Evolutionary conservation across 2,888 invertebrate genomes (phyloP).

Genomic region (Quadroppia sp.): DNA sequence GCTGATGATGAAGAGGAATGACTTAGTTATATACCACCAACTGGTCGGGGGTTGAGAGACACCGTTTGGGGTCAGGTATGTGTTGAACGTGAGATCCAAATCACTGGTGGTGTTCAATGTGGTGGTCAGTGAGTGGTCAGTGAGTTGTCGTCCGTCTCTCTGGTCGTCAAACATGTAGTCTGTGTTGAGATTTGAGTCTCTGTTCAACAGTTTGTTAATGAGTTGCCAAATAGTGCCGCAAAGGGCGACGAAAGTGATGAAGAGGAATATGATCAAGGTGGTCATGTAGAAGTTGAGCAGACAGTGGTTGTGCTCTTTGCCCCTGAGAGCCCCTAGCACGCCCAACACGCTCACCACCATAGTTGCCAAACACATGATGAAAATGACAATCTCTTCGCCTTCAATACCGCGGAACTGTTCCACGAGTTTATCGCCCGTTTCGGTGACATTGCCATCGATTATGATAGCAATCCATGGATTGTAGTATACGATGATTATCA

Average conservation of each 20-base stretch:
- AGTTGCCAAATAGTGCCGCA: slow-evolving; percentile 41
- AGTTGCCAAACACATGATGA: slow-evolving; percentile 33
- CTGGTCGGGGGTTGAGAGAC: too few relatives aligned
- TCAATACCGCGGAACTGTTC: slow-evolving; percentile 40
- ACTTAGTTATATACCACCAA: slow-evolving; percentile 40
- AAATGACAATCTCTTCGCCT: slow-evolving; percentile 39
- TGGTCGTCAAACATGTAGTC: slow-evolving; percentile 5
- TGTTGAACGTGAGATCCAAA: not conserved
- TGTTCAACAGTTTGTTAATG: slow-evolving; percentile 32
- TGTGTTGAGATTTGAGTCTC: not conserved
- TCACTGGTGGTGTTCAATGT: not conserved
- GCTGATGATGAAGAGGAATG: slow-evolving; percentile 34
- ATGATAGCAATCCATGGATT: slow-evolving; percentile 39
- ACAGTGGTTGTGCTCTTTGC: slow-evolving; percentile 37
- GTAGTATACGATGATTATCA: slow-evolving; percentile 39
- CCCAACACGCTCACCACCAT: slow-evolving; percentile 36
- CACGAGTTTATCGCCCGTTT: slow-evolving; percentile 15
- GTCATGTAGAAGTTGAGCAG: slow-evolving; percentile 41
- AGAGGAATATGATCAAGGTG: slow-evolving; percentile 40
- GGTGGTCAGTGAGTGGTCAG: not conserved
- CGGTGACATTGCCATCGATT: slow-evolving; percentile 11
- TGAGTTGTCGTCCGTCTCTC: not conserved
- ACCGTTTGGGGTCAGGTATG: too few relatives aligned
- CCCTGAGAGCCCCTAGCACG: slow-evolving; percentile 25
- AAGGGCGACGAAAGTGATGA: slow-evolving; percentile 39